Evolutionary conservation across 2,888 invertebrate species (phyloP).

Genomic region (Antheraea assamensis): DNA sequence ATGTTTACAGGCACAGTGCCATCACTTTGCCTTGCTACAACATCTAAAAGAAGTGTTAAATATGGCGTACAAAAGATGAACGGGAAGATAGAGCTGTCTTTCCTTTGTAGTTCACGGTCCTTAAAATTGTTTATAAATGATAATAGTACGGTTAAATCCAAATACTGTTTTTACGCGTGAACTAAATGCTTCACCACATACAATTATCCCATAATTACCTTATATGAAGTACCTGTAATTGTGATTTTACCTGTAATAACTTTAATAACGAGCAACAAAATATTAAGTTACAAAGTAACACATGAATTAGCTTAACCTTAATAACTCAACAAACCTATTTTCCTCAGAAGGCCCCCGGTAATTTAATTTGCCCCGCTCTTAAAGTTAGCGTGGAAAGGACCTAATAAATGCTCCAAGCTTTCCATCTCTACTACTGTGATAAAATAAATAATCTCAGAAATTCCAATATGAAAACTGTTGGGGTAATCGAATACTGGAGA

Average conservation of each 20-base stretch:
- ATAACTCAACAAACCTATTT: slow-evolving; percentile 32
- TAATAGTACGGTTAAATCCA: not conserved
- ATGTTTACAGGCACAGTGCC: too few relatives aligned
- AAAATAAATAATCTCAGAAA: slow-evolving; percentile 8
- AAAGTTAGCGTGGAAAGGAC: slow-evolving; percentile 16
- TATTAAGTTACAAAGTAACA: slow-evolving; percentile 22
- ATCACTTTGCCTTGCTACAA: too few relatives aligned
- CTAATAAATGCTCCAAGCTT: slow-evolving; percentile 3
- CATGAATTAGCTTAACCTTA: slow-evolving; percentile 28
- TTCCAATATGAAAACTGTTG: not conserved
- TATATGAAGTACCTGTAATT: not conserved
- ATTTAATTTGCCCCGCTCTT: slow-evolving; percentile 22
- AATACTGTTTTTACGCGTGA: not conserved
- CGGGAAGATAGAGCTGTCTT: too few relatives aligned
- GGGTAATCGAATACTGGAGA: not conserved
- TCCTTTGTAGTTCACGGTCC: not conserved
- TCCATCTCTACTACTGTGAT: not conserved
- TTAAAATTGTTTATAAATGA: not conserved
- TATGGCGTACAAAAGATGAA: too few relatives aligned
- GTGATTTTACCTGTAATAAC: not conserved
- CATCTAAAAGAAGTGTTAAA: too few relatives aligned
- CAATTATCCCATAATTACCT: not conserved
- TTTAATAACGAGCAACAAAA: not conserved
- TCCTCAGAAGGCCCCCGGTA: slow-evolving; percentile 18
- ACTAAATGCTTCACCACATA: not conserved